Evolutionary conservation across 2,888 invertebrate species (phyloP).

Genomic region (Chaetogeoica ovagalla): DNA sequence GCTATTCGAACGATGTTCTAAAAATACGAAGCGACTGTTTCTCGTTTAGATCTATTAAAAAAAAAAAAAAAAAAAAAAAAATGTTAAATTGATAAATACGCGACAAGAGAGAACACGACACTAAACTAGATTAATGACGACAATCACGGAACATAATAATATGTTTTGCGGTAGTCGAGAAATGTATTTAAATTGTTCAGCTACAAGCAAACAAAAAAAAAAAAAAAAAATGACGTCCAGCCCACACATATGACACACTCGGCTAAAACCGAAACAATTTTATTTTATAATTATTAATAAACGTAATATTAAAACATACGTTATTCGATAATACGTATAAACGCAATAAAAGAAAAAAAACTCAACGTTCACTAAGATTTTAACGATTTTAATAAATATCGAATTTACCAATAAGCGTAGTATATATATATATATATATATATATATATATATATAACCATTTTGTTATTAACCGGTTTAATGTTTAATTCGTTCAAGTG

Average conservation of each 20-base stretch:
- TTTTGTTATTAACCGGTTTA: too few relatives aligned
- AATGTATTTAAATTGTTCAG: slow-evolving; percentile 19
- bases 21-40: slow-evolving; percentile 11
- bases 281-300: background rate
- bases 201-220: background rate
- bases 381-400: too few relatives aligned
- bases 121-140: slow-evolving; percentile 8
- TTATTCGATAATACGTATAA: too few relatives aligned
- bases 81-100: background rate
- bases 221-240: background rate
- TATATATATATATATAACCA: too few relatives aligned
- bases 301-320: background rate
- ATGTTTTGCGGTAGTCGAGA: slow-evolving; percentile 1
- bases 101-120: slow-evolving; percentile 25
- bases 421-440: too few relatives aligned
- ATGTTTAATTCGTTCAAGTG: too few relatives aligned
- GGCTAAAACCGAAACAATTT: background rate
- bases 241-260: slow-evolving; percentile 9
- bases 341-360: too few relatives aligned
- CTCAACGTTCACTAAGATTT: too few relatives aligned
- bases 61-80: background rate
- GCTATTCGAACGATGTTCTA: background rate
- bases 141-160: background rate
- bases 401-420: too few relatives aligned
- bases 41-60: slow-evolving; percentile 8